phyloP scores from a whole-genome alignment of 2,888 invertebrate species.

The Choristoneura rosaceana region DNA sequence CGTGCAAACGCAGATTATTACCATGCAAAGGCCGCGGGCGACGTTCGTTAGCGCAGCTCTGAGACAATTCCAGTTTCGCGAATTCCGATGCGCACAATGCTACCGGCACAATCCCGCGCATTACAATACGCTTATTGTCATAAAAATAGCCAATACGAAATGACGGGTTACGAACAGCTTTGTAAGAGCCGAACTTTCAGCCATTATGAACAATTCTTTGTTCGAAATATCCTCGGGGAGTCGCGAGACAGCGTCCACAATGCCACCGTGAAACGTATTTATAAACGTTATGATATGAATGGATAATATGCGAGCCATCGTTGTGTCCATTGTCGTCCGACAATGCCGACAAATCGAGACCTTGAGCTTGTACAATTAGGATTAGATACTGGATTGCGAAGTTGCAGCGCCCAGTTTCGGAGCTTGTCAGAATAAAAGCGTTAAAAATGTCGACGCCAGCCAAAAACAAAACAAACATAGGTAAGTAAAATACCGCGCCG shows the following conservation, averaged over 20 bases:
- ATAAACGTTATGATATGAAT: conserved; percentile 84
- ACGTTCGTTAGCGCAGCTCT: conserved; percentile 71
- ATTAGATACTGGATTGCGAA: conserved; percentile 67
- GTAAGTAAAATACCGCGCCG: conserved; percentile 78
- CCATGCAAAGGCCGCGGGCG: conserved; percentile 57
- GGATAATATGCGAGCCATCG: conserved; percentile 75
- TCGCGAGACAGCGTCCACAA: conserved; percentile 74
- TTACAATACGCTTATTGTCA: conserved; percentile 80
- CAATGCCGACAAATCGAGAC: conserved; percentile 61
- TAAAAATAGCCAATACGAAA: conserved; percentile 84
- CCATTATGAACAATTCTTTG: conserved; percentile 79
- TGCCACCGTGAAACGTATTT: conserved; percentile 79
- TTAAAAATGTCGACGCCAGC: conserved; percentile 38
- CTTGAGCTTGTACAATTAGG: conserved; percentile 76
- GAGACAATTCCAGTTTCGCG: conserved; percentile 83
- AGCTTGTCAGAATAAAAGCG: conserved; percentile 11
- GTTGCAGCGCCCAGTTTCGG: conserved; percentile 46
- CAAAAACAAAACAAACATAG: conserved; percentile 57
- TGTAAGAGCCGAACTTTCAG: conserved; percentile 73
- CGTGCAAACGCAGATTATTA: conserved; percentile 47
- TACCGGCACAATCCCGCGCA: conserved; percentile 66
- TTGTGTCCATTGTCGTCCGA: conserved; percentile 65
- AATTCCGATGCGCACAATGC: conserved; percentile 75
- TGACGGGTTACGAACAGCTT: conserved; percentile 81
- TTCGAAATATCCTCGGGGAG: conserved; percentile 79